Percentiles rank a stretch among this genome's conserved stretches.
Conservation (phyloP, 2,888 invertebrate genomes). For the Phytoseiulus persimilis region DNA sequence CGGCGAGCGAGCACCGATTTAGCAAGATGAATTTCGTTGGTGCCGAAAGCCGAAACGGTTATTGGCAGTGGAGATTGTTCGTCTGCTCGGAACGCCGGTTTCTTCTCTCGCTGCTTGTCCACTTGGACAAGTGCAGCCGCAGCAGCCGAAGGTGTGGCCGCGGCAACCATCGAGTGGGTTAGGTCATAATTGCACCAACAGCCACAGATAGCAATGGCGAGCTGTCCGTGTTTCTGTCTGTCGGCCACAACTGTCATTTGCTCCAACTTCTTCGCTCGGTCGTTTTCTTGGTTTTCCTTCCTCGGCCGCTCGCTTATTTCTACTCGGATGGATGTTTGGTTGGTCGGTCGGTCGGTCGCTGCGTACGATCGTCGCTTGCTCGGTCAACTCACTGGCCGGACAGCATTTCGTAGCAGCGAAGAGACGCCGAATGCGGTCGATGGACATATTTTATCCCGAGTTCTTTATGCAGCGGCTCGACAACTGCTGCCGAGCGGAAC, state of each 20-base stretch:
- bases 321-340: background rate
- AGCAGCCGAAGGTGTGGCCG: background rate
- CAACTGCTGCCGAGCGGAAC: no score
- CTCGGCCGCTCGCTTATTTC: background rate
- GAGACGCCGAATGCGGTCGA: background rate
- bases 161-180: background rate
- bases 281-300: background rate
- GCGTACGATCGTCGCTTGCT: background rate
- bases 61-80: background rate
- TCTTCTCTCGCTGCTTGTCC: background rate
- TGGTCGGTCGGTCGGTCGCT: background rate
- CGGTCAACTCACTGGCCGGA: background rate
- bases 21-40: constrained; percentile 5
- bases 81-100: background rate
- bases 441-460: background rate
- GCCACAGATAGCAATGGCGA: constrained; percentile 5
- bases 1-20: background rate
- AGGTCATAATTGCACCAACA: constrained; percentile 5
- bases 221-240: background rate
- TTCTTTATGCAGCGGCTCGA: background rate
- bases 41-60: constrained; percentile 5
- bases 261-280: background rate
- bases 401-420: background rate
- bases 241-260: constrained; percentile 5
- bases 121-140: background rate